Conservation (phyloP, 2,888 invertebrate genomes). For the Thysanoteuthis rhombus region DNA sequence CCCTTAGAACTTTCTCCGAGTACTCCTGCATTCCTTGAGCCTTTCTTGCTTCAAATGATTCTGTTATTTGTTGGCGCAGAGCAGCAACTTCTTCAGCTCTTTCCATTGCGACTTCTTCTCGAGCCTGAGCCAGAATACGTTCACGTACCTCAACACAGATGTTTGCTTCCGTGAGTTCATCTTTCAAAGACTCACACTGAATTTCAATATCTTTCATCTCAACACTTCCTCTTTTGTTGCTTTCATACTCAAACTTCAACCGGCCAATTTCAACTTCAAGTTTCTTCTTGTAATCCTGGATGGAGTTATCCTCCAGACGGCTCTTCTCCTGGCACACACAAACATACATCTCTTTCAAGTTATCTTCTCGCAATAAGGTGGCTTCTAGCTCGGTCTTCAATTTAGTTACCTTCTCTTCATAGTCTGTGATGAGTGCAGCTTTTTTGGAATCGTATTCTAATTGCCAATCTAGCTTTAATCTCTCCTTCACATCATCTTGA, state of each 20-base stretch:
- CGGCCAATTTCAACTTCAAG: neutral
- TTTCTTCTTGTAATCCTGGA: neutral
- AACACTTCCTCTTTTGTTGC: neutral
- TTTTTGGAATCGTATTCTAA: constrained; percentile 41
- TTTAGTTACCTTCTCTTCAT: neutral
- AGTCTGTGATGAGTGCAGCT: neutral
- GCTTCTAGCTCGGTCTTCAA: constrained; percentile 51
- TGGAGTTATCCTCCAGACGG: constrained; percentile 43
- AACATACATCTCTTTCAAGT: constrained; percentile 63
- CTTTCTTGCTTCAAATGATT: neutral
- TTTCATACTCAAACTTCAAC: neutral
- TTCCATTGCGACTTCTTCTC: neutral
- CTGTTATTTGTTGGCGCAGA: neutral
- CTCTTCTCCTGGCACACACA: constrained; percentile 56
- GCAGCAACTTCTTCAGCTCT: neutral
- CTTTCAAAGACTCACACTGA: neutral
- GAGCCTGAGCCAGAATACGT: neutral
- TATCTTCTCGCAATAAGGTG: constrained; percentile 52
- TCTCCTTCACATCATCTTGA: constrained; percentile 49
- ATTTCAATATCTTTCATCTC: neutral
- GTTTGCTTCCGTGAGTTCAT: neutral
- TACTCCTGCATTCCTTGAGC: neutral
- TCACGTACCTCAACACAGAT: neutral
- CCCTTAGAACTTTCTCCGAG: neutral
- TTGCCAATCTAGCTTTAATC: constrained; percentile 44